Evolutionary conservation across 2,888 invertebrate species (phyloP).

Genomic region (Drepanosiphum platanoidis): DNA sequence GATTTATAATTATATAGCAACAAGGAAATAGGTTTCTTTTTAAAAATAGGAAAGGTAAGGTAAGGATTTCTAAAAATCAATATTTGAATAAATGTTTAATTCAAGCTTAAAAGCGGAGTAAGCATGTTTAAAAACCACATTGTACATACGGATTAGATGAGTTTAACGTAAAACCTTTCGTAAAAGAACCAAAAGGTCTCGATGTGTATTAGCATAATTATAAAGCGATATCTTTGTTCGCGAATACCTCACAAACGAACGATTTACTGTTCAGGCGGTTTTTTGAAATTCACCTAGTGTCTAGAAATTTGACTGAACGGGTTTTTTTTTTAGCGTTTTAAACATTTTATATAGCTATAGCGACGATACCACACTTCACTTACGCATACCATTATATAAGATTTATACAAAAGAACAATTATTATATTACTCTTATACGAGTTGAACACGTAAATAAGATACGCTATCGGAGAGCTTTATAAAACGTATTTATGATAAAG

Average conservation of each 20-base stretch:
- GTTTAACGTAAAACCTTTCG: too few species aligned
- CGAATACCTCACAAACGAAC: not conserved
- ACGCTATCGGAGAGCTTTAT: slow-evolving; percentile 19
- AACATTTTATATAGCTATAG: not conserved
- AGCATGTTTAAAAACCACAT: too few species aligned
- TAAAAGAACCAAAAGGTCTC: too few species aligned
- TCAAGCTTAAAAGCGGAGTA: too few species aligned
- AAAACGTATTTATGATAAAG: not conserved
- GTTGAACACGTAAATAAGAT: not conserved
- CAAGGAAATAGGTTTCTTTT: too few species aligned
- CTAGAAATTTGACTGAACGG: not conserved
- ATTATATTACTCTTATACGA: not conserved
- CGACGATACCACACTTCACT: not conserved
- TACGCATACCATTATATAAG: not conserved
- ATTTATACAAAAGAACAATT: not conserved
- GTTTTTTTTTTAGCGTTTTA: not conserved
- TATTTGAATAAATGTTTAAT: too few species aligned
- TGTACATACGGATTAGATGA: too few species aligned
- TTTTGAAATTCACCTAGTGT: not conserved
- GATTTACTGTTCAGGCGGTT: not conserved
- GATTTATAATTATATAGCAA: too few species aligned
- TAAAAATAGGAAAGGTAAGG: too few species aligned
- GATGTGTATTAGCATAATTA: too few species aligned
- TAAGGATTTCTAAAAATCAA: too few species aligned
- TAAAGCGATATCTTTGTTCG: not conserved